Percentiles rank a stretch among this genome's conserved stretches.
These are phyloP conservation scores for Acleris holmiana DNA, from an alignment of 2,888 invertebrate genomes.

Conservation along the genomic window DNA sequence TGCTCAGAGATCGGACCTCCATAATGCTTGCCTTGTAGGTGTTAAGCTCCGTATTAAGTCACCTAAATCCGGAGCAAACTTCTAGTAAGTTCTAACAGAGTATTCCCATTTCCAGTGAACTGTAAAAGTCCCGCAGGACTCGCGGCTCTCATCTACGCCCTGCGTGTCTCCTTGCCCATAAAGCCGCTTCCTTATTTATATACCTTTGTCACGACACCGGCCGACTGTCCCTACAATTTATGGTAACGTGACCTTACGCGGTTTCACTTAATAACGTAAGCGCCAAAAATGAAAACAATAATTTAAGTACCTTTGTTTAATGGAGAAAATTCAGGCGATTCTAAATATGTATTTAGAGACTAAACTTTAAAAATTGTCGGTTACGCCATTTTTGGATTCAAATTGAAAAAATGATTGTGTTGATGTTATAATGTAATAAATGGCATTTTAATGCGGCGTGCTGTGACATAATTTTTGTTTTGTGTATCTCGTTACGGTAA, in stretches of 20 bases:
- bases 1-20: no score
- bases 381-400: not conserved
- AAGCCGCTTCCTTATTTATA: conserved; percentile 71
- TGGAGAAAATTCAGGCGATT: not conserved
- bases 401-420: not conserved
- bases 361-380: not conserved
- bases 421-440: conserved; percentile 5
- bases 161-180: conserved; percentile 68
- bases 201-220: conserved; percentile 78
- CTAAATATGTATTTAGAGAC: not conserved
- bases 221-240: conserved; percentile 80
- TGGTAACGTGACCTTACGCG: conserved; percentile 69
- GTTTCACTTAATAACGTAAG: conserved; percentile 48
- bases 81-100: not conserved
- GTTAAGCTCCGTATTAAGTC: no score
- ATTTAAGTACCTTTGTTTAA: not conserved
- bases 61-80: no score
- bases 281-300: not conserved
- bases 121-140: conserved; percentile 38
- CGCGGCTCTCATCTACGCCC: conserved; percentile 63
- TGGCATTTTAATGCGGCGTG: conserved; percentile 15
- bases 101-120: not conserved
- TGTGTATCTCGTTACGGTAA: not conserved
- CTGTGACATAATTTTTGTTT: conserved; percentile 20
- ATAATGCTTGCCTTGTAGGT: no score